Percentiles rank a stretch among this genome's conserved stretches.
These are phyloP conservation scores for Colletes latitarsis DNA, from an alignment of 1,140 invertebrate species.

Conservation along the genomic window DNA sequence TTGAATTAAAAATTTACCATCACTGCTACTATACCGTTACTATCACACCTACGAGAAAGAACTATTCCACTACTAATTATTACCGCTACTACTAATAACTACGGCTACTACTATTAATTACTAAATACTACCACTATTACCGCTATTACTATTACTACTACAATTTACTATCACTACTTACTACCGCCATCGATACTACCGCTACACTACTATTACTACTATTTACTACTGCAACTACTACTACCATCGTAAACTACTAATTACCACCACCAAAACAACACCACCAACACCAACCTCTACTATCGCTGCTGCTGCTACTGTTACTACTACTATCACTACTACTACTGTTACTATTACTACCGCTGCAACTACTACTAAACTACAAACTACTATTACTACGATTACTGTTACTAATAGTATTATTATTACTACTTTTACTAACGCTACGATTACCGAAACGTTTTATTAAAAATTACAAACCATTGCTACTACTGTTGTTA, in stretches of 20 bases:
- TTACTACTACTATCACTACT: constrained; percentile 45
- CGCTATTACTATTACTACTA: constrained; percentile 35
- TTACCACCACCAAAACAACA: constrained; percentile 38
- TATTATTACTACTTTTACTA: constrained; percentile 24
- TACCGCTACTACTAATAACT: constrained; percentile 41
- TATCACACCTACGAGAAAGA: constrained; percentile 24
- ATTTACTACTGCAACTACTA: constrained; percentile 57
- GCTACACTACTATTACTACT: constrained; percentile 53
- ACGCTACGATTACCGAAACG: constrained; percentile 15
- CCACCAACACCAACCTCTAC: constrained; percentile 9
- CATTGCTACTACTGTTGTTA: constrained; percentile 19
- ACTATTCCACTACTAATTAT: constrained; percentile 35
- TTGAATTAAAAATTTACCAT: constrained; percentile 53
- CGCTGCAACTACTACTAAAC: constrained; percentile 45
- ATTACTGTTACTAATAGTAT: constrained; percentile 39
- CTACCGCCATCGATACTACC: constrained; percentile 43
- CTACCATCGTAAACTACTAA: constrained; percentile 32
- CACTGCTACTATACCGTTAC: constrained; percentile 54
- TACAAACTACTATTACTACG: constrained; percentile 41
- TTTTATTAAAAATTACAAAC: too few relatives aligned
- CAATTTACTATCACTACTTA: constrained; percentile 48
- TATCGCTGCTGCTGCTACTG: constrained; percentile 47
- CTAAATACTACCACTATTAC: constrained; percentile 42
- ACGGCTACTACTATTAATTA: constrained; percentile 38
- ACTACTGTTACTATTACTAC: constrained; percentile 40